phyloP scores from a whole-genome alignment of 2,888 invertebrate species.

The Drosophila fulvimacula region DNA sequence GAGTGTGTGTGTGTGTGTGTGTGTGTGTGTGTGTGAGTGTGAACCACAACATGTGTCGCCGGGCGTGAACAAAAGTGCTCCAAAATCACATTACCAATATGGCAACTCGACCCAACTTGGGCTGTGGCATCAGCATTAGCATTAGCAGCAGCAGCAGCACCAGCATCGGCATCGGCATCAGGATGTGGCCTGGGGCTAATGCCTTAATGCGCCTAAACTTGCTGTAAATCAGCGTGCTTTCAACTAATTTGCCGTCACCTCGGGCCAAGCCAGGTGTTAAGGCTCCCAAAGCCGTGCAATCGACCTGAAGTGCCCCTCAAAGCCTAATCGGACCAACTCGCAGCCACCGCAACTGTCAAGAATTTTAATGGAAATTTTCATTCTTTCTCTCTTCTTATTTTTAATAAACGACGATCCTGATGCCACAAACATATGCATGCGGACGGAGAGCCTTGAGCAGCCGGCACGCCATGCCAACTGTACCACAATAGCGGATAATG shows the following conservation, averaged over 20 bases:
- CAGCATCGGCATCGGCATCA: conserved; percentile 31
- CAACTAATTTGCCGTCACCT: conserved; percentile 67
- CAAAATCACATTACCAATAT: conserved; percentile 73
- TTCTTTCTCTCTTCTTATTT: conserved; percentile 21
- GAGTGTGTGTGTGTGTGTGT: conserved; percentile 39
- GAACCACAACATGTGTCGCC: conserved; percentile 77
- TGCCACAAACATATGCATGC: conserved; percentile 9
- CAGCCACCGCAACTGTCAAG: conserved; percentile 34
- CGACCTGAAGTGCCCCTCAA: conserved; percentile 48
- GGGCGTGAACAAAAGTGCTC: conserved; percentile 77
- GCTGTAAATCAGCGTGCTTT: conserved; percentile 71
- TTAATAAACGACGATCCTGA: conserved; percentile 50
- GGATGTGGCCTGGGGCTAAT: conserved; percentile 54
- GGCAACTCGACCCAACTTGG: conserved; percentile 47
- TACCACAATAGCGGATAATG: conserved; percentile 40
- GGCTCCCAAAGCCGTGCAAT: conserved; percentile 47
- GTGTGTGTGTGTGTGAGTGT: conserved; percentile 26
- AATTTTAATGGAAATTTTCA: conserved; percentile 62
- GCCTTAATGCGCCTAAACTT: conserved; percentile 74
- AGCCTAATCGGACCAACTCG: conserved; percentile 43
- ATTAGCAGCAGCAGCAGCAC: conserved; percentile 31
- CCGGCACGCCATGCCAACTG: conserved; percentile 52
- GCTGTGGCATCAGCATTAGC: conserved; percentile 39
- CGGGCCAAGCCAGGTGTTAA: conserved; percentile 44
- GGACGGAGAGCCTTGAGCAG: conserved; percentile 21